A percentile compares a stretch with the other conserved stretches of the same genome.
Evolutionary conservation across 2,888 invertebrate species (phyloP).

Genomic region (Apoda limacodes): DNA sequence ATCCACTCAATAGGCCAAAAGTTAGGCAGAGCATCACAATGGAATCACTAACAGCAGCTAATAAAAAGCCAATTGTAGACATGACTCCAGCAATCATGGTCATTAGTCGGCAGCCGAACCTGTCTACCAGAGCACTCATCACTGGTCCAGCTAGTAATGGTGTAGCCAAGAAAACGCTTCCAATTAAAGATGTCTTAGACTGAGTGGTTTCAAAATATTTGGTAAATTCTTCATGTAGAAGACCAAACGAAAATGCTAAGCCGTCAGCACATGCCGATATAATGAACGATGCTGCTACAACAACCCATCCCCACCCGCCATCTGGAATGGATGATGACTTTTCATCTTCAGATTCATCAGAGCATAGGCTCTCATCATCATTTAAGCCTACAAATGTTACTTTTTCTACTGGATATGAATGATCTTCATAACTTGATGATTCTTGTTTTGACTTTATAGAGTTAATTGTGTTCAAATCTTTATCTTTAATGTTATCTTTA

Average conservation of each 20-base stretch:
- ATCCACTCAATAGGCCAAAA: slow-evolving; percentile 84
- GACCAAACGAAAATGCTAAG: slow-evolving; percentile 90
- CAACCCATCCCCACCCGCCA: slow-evolving; percentile 91
- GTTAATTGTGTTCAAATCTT: slow-evolving; percentile 48
- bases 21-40: slow-evolving; percentile 83
- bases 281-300: slow-evolving; percentile 85
- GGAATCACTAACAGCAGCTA: slow-evolving; percentile 77
- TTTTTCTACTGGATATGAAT: slow-evolving; percentile 40
- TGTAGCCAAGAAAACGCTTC: slow-evolving; percentile 88
- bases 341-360: slow-evolving; percentile 37
- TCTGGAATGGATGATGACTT: slow-evolving; percentile 77
- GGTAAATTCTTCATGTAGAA: slow-evolving; percentile 85
- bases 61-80: slow-evolving; percentile 79
- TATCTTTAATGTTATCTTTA: too few species aligned
- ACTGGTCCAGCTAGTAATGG: slow-evolving; percentile 87
- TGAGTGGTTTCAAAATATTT: slow-evolving; percentile 82
- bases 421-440: slow-evolving; percentile 24
- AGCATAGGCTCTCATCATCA: slow-evolving; percentile 54
- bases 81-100: slow-evolving; percentile 79
- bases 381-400: slow-evolving; percentile 60
- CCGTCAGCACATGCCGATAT: slow-evolving; percentile 94
- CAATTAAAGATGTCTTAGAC: slow-evolving; percentile 88
- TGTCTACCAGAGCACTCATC: slow-evolving; percentile 85
- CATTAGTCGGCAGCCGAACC: slow-evolving; percentile 82
- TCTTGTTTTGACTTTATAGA: slow-evolving; percentile 42